Evolutionary conservation across 2,797 vertebrate species (phyloP), one percentile per base, ranked within the genome.

Genomic region (Microchirus variegatus): DNA sequence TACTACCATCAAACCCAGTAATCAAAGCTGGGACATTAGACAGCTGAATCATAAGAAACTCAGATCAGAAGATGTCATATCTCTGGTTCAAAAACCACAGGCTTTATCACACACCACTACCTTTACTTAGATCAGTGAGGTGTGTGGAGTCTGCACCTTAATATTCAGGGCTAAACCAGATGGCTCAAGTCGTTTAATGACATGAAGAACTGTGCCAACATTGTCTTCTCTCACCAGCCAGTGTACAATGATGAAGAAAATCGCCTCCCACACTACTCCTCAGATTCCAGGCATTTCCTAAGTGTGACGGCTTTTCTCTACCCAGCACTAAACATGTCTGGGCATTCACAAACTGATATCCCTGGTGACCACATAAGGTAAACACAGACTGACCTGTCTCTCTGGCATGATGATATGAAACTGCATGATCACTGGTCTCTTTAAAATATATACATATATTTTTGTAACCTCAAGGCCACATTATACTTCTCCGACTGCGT

Each of bases 261-360:
- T 71, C 70, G 10, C 40, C 40, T 82, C 80, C 78, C 71, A 68
- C 66, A 47, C 43, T 46, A 31, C 65, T 68, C 68, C 73, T 78
- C 55, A 67, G 73, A 91, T 90, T 89, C 87, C 86, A 80, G 81
- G 78, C 82, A 91, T 89, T 86, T 89, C 83, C 75, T 42, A 63
- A 65, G 72, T 59, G 74, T 89, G 82, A 89, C 51, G 40, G 26
- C 37, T 70, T 57, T 69, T 60, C 46, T 70, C 64, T 70, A 13
- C 17, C n/a, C 50, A 13, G 51, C 15, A 60, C 50, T 31, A 47
- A 80, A 86, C 85, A 63, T 73, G 88, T 68, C 83, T 56, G 62
- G 86, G 77, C 89, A 78, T 55, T 68, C 17, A 9, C 52, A 19
- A 56, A 31, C 61, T 31, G 62, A 74, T 73, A 70, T 49, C 63